Evolutionary conservation across 2,888 invertebrate species (phyloP), one percentile per base, ranked within the genome.

Genomic region (Andrena camellia): DNA sequence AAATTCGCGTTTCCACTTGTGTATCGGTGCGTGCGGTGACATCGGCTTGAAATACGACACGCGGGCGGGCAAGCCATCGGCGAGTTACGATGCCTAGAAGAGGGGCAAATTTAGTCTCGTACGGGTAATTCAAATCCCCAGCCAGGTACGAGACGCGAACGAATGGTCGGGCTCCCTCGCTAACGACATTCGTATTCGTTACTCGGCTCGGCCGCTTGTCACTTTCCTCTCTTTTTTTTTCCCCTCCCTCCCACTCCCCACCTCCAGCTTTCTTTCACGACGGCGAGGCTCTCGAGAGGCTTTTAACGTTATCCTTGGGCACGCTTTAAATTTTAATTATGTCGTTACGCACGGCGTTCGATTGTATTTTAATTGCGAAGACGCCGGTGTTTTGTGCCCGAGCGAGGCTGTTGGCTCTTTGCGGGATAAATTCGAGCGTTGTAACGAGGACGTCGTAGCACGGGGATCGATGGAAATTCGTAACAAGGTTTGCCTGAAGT

Each of bases 1-100:
- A 83, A 86, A 88, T 88, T 88, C 69, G 62, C 79, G 83, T 86
- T 87, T 87, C 83, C 87, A 87, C 73, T 81, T 84, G 85, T 80
- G 83, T 84, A 83, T 85, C 86, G 77, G 77, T 88, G 84, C 86
- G 76, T 86, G 78, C 81, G 81, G 84, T 73, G 86, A 88, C 81
- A 74, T 81, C 76, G 78, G 74, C 81, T 84, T 85, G 84, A 86
- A 87, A 86, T 86, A 89, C 83, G 81, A 71, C 77, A 74, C 78
- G 78, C 77, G 81, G 83, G 77, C 75, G 81, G 83, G 78, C 71
- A 73, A 76, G 80, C 77, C 75, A 84, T 64, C 57, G 74, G 75
- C 75, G 68, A 81, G 66, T 71, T 74, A 79, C 74, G 66, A 67
- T 77, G 69, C 81, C 75, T 80, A 42, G 63, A 75, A 76, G 78